phyloP scores from a whole-genome alignment of 2,113 vertebrate genomes.

The Vulpes ferrilata region DNA sequence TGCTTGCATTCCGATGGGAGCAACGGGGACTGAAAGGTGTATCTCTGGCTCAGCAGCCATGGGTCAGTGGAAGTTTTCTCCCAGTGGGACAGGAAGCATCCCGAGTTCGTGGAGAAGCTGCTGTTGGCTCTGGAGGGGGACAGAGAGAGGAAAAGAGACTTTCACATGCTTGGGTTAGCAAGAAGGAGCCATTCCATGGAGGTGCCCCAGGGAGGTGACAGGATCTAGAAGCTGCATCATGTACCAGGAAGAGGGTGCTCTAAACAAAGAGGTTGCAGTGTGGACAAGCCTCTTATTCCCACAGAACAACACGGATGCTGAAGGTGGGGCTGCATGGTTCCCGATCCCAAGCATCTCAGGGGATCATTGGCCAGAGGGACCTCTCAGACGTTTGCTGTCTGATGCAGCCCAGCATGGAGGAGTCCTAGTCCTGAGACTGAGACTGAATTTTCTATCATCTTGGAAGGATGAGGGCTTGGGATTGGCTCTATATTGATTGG shows the following conservation, averaged over 20 bases:
- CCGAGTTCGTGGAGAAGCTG: accelerated
- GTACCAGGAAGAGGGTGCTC: neutral
- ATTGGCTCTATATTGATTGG: accelerated
- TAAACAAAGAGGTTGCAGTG: neutral
- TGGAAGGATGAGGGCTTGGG: neutral
- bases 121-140: neutral
- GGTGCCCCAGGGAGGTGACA: neutral
- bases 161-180: neutral
- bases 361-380: neutral
- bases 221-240: neutral
- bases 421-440: neutral
- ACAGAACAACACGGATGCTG: neutral
- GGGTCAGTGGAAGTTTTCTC: neutral
- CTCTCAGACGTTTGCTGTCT: neutral
- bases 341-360: neutral
- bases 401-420: neutral
- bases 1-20: accelerated
- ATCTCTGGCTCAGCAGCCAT: neutral
- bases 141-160: accelerated
- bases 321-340: accelerated
- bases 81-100: neutral
- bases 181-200: neutral
- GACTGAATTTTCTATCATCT: neutral
- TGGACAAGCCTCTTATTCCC: neutral
- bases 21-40: too few species aligned